These are phyloP conservation scores for Ommatoiulus sabulosus DNA, from an alignment of 2,888 invertebrate genomes.

Conservation along the genomic window DNA sequence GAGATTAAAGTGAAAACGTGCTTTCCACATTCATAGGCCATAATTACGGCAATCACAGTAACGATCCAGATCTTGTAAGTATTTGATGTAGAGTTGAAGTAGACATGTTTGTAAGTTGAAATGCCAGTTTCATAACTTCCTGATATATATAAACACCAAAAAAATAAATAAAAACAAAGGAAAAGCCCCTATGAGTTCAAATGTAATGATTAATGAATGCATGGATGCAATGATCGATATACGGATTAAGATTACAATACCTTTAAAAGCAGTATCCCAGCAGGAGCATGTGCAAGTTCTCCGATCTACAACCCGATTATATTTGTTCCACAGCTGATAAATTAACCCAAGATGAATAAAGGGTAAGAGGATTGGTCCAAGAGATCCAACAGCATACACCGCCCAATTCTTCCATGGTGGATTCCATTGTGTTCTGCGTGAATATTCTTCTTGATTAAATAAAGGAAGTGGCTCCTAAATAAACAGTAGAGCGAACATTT, in stretches of 20 bases:
- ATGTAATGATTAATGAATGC: too few relatives aligned
- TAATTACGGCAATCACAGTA: conserved; percentile 73
- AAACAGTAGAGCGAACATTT: neutral
- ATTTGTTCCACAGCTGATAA: conserved; percentile 77
- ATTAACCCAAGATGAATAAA: conserved; percentile 75
- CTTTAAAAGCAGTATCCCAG: conserved; percentile 83
- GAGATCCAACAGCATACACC: neutral
- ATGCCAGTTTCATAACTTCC: conserved; percentile 79
- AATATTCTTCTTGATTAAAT: conserved; percentile 13
- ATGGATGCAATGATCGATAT: too few relatives aligned
- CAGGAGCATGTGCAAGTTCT: conserved; percentile 78
- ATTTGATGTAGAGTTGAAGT: conserved; percentile 77
- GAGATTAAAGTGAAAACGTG: conserved; percentile 72
- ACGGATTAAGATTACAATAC: too few relatives aligned
- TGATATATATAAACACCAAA: conserved; percentile 63
- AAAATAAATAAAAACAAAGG: neutral
- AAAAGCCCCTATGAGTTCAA: too few relatives aligned
- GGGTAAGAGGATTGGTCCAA: conserved; percentile 70
- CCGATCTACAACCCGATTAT: conserved; percentile 75
- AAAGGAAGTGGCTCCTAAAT: conserved; percentile 11
- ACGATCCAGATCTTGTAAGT: conserved; percentile 77
- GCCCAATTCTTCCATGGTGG: neutral
- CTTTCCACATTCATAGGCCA: conserved; percentile 75
- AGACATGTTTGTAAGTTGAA: conserved; percentile 78
- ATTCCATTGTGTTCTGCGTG: neutral